Evolutionary conservation across 2,113 vertebrate species (phyloP).

Genomic region (Motacilla alba): DNA sequence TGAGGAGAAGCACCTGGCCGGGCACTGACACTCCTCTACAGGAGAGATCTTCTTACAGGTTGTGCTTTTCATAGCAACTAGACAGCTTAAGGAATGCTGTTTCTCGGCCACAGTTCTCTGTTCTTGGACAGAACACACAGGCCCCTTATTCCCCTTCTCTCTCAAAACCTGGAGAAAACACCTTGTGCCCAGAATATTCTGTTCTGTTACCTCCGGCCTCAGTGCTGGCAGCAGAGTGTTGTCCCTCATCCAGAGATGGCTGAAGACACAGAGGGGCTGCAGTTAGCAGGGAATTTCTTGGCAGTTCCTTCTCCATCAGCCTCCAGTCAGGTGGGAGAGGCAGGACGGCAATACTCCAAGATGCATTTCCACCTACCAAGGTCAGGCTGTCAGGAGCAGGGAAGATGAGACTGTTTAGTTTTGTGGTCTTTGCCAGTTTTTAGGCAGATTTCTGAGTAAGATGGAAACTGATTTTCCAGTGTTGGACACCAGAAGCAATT

Average conservation of each 20-base stretch:
- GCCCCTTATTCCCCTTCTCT: background rate
- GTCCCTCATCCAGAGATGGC: accelerated
- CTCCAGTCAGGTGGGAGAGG: background rate
- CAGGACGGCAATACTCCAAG: accelerated
- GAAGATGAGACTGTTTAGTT: background rate
- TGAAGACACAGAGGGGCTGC: background rate
- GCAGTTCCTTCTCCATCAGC: background rate
- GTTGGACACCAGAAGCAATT: background rate
- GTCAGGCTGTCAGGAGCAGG: background rate
- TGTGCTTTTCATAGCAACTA: background rate
- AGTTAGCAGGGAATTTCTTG: background rate
- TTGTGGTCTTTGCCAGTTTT: background rate
- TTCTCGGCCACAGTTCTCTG: background rate
- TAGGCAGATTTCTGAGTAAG: background rate
- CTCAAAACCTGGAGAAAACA: background rate
- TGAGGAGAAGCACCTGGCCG: background rate
- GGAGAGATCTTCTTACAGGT: background rate
- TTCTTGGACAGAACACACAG: background rate
- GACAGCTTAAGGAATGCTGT: too few relatives aligned
- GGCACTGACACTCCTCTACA: accelerated
- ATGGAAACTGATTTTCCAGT: background rate
- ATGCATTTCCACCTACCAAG: accelerated
- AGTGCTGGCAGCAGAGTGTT: background rate
- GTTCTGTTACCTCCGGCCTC: accelerated
- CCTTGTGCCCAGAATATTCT: accelerated